Evolutionary conservation across 2,113 vertebrate species (phyloP), one percentile per base, ranked within the genome.

Genomic region (Seriola rivoliana): DNA sequence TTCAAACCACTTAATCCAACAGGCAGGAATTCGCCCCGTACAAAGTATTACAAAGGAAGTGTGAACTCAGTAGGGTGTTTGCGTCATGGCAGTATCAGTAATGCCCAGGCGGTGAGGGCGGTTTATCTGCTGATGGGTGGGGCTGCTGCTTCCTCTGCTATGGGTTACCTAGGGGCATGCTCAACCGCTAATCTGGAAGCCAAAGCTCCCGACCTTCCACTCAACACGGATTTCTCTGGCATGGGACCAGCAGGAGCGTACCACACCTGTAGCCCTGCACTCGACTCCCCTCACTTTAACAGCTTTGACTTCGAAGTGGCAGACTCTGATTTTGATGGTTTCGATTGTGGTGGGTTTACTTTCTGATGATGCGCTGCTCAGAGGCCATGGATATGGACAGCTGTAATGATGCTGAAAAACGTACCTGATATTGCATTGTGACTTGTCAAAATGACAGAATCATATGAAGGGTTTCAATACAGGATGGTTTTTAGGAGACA

Each of bases 101-200:
- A 95, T 38, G 88, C 88, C 1, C 93, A 91, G 6, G 92, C 94
- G 0, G 92, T 96, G 66, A 91, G 86, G 81, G 95, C 95, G 0
- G 94, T 96, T 52, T 96, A 96, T 78, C 85, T 96, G 80, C 89
- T 96, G 84, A 96, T 96, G 96, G 96, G 95, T 0, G 95, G 95
- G 16, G 94, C 95, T 0, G 96, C 95, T 7, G 94, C 95, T 0
- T 95, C 96, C 50, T 96, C 95, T 29, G 93, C 95, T 2, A 87
- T 96, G 86, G 95, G 95, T 12, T 95, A 96, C 85, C 91, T 96
- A 2, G 95, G 92, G 40, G 78, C 95, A 34, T 94, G 94, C 52
- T 84, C 93, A 1, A 48, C 91, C 29, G 60, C 93, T 72, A 86
- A 89, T 67, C 81, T 93, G 63, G 92, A 93, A 0, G 82, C 75